Conservation (phyloP, 2,888 invertebrate species). For the Trissolcus japonicus region DNA sequence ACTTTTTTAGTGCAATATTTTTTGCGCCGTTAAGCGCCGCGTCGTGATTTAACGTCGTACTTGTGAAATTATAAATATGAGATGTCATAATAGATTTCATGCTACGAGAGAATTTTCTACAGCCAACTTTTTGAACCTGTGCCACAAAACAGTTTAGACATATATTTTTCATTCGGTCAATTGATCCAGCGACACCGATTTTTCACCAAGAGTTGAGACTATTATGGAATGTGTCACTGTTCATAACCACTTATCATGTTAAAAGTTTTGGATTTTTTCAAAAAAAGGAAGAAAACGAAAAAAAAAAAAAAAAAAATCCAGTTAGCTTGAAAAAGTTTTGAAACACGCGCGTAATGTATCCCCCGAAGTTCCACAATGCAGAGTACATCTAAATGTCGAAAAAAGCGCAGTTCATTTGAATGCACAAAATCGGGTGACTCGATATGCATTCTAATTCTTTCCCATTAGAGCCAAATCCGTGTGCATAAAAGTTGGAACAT, state of each 20-base stretch:
- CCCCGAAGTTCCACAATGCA: slow-evolving; percentile 19
- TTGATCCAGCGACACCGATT: slow-evolving; percentile 31
- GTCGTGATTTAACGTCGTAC: slow-evolving; percentile 12
- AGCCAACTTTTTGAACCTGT: neutral
- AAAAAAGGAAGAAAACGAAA: too few relatives aligned
- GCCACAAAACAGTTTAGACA: slow-evolving; percentile 15
- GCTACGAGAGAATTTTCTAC: slow-evolving; percentile 7
- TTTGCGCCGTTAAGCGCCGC: too few relatives aligned
- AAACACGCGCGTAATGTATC: slow-evolving; percentile 39
- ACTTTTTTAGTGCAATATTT: neutral
- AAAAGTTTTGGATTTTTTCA: slow-evolving; percentile 30
- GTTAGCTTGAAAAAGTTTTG: slow-evolving; percentile 21
- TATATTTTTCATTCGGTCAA: slow-evolving; percentile 29
- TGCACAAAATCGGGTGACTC: slow-evolving; percentile 14
- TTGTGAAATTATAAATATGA: slow-evolving; percentile 25
- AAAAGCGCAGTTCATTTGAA: slow-evolving; percentile 35
- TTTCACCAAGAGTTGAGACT: slow-evolving; percentile 31
- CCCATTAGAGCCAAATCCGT: neutral
- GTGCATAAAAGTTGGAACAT: slow-evolving; percentile 10
- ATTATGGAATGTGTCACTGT: slow-evolving; percentile 35
- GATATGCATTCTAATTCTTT: slow-evolving; percentile 23
- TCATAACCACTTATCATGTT: slow-evolving; percentile 40
- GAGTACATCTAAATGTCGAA: slow-evolving; percentile 15
- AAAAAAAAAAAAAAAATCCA: slow-evolving; percentile 37
- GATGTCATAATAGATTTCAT: slow-evolving; percentile 22